A percentile compares a stretch with the other conserved stretches of the same genome.
Evolutionary conservation across 2,888 invertebrate species (phyloP).

Genomic region (Callinectes sapidus): DNA sequence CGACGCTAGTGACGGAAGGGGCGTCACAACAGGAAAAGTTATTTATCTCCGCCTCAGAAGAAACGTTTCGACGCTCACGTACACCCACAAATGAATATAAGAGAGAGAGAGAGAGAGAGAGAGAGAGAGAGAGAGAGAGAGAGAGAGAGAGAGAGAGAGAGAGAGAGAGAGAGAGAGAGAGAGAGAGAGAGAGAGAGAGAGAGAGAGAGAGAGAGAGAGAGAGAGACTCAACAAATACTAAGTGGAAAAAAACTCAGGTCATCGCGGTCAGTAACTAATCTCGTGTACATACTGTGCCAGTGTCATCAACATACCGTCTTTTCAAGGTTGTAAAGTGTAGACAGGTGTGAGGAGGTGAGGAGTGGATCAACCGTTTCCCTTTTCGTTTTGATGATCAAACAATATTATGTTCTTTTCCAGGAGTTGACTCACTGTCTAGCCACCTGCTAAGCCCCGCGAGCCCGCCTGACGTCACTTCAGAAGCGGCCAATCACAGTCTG

Average conservation of each 20-base stretch:
- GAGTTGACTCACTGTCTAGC: slow-evolving; percentile 59
- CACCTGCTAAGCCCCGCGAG: slow-evolving; percentile 42
- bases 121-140: not conserved
- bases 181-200: not conserved
- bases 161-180: not conserved
- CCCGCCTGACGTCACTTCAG: slow-evolving; percentile 44
- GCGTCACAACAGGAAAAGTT: not conserved
- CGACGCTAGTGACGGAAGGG: not conserved
- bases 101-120: slow-evolving; percentile 13
- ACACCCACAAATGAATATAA: no score
- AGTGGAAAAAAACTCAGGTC: no score
- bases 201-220: not conserved
- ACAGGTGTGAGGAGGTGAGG: not conserved
- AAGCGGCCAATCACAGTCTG: slow-evolving; percentile 50
- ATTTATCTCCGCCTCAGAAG: not conserved
- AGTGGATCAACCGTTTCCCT: no score
- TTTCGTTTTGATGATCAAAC: not conserved
- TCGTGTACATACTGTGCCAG: no score
- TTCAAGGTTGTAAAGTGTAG: no score
- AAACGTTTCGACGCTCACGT: slow-evolving; percentile 25
- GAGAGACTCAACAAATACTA: no score
- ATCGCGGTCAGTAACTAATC: no score
- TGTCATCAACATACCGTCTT: no score
- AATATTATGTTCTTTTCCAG: slow-evolving; percentile 46
- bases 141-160: not conserved